A percentile compares a stretch with the other conserved stretches of the same genome.
Conservation (phyloP, 2,797 vertebrate genomes). For the Fistularia tabacaria region DNA sequence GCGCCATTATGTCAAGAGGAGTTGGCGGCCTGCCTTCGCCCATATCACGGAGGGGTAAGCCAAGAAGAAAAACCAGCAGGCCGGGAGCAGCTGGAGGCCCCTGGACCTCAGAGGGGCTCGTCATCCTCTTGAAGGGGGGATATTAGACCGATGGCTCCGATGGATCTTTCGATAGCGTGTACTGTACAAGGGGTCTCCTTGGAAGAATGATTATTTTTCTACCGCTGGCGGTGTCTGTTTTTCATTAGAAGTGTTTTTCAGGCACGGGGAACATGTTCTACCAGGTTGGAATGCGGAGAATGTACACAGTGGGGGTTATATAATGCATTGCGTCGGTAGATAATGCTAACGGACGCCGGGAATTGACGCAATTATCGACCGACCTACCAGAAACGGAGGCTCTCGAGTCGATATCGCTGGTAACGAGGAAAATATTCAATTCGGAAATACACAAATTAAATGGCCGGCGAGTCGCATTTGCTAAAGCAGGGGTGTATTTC, state of each 20-base stretch:
- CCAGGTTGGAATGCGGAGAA: conserved; percentile 53
- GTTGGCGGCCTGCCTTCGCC: conserved; percentile 42
- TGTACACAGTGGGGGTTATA: conserved; percentile 40
- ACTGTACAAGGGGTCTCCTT: conserved; percentile 7
- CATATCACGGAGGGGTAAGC: conserved; percentile 51
- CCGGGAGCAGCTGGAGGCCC: conserved; percentile 41
- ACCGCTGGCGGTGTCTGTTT: conserved; percentile 35
- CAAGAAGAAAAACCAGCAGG: conserved; percentile 31
- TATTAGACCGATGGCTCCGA: not conserved
- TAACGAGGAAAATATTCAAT: conserved; percentile 29
- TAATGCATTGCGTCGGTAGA: too few relatives aligned
- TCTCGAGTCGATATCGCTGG: too few relatives aligned
- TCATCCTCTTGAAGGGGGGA: too few relatives aligned
- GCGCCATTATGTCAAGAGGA: conserved; percentile 53
- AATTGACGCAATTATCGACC: too few relatives aligned
- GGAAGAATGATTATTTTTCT: conserved; percentile 30
- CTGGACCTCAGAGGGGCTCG: not conserved
- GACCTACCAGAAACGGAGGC: too few relatives aligned
- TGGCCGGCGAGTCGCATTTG: too few relatives aligned
- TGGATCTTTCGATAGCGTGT: conserved; percentile 20
- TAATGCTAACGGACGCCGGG: too few relatives aligned
- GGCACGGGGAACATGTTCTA: conserved; percentile 34
- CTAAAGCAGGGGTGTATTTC: conserved; percentile 12
- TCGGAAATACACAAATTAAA: not conserved
- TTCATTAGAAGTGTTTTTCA: conserved; percentile 37